Percentiles rank a stretch among this genome's conserved stretches.
phyloP scores from a whole-genome alignment of 2,113 vertebrate genomes.

The Coreoperca whiteheadi region DNA sequence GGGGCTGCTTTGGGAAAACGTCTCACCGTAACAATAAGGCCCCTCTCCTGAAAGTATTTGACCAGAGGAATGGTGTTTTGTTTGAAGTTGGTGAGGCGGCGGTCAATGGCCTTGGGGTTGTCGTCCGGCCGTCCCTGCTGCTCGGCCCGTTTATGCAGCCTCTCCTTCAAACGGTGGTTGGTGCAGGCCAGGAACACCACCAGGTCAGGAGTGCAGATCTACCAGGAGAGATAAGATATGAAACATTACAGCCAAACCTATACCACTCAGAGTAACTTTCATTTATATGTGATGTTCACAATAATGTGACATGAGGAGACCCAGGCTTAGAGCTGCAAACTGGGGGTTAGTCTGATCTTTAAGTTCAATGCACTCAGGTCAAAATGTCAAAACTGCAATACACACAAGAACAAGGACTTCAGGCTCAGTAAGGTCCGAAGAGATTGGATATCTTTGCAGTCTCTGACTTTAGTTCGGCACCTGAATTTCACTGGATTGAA shows the following conservation, averaged over 20 bases:
- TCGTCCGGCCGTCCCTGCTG: conserved; percentile 97
- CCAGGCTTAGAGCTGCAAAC: neutral
- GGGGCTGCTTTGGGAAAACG: neutral
- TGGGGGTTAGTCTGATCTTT: neutral
- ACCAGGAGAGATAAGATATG: conserved; percentile 25
- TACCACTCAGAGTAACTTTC: neutral
- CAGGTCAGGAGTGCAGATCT: conserved; percentile 98
- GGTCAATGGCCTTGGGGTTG: conserved; percentile 96
- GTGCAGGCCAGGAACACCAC: conserved; percentile 96
- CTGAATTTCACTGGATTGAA: conserved; percentile 26
- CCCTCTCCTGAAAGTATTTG: conserved; percentile 98
- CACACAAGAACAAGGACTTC: conserved; percentile 19
- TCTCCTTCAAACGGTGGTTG: conserved; percentile 93
- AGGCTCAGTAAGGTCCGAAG: neutral
- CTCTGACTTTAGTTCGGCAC: neutral
- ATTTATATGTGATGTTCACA: neutral
- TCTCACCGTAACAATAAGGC: conserved; percentile 94
- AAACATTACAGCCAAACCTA: neutral
- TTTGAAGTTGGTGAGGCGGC: conserved; percentile 95
- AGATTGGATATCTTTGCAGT: neutral
- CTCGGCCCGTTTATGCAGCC: conserved; percentile 92
- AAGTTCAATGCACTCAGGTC: neutral
- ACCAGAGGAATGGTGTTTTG: conserved; percentile 95
- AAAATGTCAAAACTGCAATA: conserved; percentile 26
- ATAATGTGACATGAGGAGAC: neutral